A percentile compares a stretch with the other conserved stretches of the same genome.
Evolutionary conservation across 2,888 invertebrate species (phyloP).

Genomic region (Trichogramma evanescens): DNA sequence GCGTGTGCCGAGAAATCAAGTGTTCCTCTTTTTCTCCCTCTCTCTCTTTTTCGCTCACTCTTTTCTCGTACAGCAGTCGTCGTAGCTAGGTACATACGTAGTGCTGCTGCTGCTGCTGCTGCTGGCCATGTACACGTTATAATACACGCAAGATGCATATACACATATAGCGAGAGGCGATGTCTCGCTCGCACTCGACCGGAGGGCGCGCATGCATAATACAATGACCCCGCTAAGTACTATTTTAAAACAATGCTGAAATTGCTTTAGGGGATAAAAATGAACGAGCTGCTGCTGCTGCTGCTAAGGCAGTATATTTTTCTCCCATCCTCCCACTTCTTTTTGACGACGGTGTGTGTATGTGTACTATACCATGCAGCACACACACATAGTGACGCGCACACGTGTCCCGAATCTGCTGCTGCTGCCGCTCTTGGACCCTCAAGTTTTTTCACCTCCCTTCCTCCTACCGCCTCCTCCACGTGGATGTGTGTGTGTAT

Average conservation of each 20-base stretch:
- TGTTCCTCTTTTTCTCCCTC: conserved; percentile 33
- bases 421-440: not conserved
- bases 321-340: conserved; percentile 34
- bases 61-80: not conserved
- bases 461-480: conserved; percentile 17
- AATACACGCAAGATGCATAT: too few species aligned
- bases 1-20: conserved; percentile 42
- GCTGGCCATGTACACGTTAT: too few species aligned
- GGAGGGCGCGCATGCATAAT: conserved; percentile 48
- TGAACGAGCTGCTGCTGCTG: conserved; percentile 38
- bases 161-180: conserved; percentile 10
- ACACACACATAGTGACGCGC: not conserved
- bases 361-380: conserved; percentile 9
- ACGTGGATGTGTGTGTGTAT: not conserved
- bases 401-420: not conserved
- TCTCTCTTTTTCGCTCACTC: not conserved
- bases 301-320: conserved; percentile 44
- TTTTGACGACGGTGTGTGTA: too few species aligned
- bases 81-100: too few species aligned
- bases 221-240: conserved; percentile 50
- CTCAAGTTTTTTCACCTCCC: conserved; percentile 21
- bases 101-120: too few species aligned
- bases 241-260: conserved; percentile 50
- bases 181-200: conserved; percentile 29
- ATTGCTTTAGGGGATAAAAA: conserved; percentile 50